Base-by-base conservation (phyloP, 2,113 vertebrate species). In the Apteryx mantelli region DNA sequence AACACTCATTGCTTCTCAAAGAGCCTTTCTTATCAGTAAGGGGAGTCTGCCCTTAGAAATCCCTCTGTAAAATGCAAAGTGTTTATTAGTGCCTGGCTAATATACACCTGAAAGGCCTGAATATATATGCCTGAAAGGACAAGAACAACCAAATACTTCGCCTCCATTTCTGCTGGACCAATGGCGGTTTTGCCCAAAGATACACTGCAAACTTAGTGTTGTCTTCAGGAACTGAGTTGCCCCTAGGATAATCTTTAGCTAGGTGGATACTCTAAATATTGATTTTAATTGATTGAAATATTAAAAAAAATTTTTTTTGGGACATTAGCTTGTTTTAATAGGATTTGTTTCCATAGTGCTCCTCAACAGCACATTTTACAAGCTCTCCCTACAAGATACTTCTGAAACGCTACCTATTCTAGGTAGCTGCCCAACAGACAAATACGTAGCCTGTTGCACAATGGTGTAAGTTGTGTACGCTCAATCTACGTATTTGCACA, bases 11-110 rank as follows among this genome's bases (percentile, higher is more conserved):
- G 30, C 46, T 76, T 61, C 56, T 38, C 74, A 14, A 38, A n/a
- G 9, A n/a, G 32, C 15, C 0, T 1, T 28, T 58, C 36, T 36
- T 64, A 19, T n/a, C 80, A 68, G 13, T 26, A 64, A 0, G 1
- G 44, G 63, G 28, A 48, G 30, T 50, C 76, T 63, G 32, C 44
- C 5, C 48, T 61, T 84, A 12, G 26, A 80, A 92, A 83, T 44
- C 44, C 48, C 9, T 32, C 80, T 63, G 61, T 26, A 58, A 75
- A 68, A 50, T 65, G 73, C 60, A 44, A 38, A 36, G 9, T 53
- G 56, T 70, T 75, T 46, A 5, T 5, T 50, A 46, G 26, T 17
- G 17, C 20, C 52, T 94, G 80, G 2, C n/a, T 69, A 60, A 60
- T 73, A n/a, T 2, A 53, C 26, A 64, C n/a, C 9, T 76, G 42